Evolutionary conservation across 1,140 invertebrate species (phyloP).

Genomic region (Dinothrombium tinctorium): DNA sequence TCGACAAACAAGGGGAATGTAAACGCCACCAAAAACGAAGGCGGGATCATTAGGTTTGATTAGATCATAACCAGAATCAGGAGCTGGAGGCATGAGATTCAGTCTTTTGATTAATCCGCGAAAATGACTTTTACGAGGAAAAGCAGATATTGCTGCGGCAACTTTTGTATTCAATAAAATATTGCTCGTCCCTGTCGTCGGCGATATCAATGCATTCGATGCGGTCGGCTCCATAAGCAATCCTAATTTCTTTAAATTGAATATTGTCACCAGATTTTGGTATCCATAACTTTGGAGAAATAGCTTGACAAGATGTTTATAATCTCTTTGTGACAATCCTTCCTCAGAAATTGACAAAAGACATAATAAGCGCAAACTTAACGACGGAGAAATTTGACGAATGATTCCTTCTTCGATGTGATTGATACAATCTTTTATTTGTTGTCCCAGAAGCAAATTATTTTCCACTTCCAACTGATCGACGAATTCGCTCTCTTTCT

Average conservation of each 20-base stretch:
- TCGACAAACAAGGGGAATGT: conserved; percentile 39
- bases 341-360: conserved; percentile 44
- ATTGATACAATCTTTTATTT: conserved; percentile 19
- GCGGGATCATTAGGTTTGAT: conserved; percentile 34
- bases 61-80: conserved; percentile 21
- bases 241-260: conserved; percentile 44
- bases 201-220: conserved; percentile 15
- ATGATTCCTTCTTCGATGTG: conserved; percentile 20
- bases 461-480: conserved; percentile 46
- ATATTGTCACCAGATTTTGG: conserved; percentile 49
- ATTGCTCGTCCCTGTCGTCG: background rate
- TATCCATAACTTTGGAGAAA: conserved; percentile 58
- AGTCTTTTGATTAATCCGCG: conserved; percentile 6
- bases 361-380: conserved; percentile 45
- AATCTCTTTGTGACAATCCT: conserved; percentile 25
- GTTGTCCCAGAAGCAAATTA: conserved; percentile 24
- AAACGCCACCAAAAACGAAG: conserved; percentile 71
- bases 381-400: conserved; percentile 23
- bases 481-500: conserved; percentile 49
- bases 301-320: conserved; percentile 39
- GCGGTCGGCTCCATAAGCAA: conserved; percentile 28
- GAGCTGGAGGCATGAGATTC: conserved; percentile 28
- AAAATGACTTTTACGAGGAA: conserved; percentile 6
- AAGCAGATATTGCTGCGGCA: background rate
- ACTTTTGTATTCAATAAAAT: background rate